Evolutionary conservation across 1,140 invertebrate genomes (phyloP).

Genomic region (Drosophila nigrodunni): DNA sequence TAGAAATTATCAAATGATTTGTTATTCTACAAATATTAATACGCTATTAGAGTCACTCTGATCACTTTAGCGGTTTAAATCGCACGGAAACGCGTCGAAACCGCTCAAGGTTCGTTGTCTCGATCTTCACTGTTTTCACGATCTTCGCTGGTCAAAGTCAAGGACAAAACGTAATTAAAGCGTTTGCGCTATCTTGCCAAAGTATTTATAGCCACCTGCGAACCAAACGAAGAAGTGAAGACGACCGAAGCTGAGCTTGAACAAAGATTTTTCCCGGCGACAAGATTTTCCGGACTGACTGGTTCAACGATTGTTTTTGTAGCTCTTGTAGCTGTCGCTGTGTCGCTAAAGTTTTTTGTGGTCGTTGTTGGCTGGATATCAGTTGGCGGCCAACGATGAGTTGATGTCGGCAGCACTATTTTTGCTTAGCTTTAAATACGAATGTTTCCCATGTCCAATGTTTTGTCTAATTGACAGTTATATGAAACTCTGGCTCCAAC

Average conservation of each 20-base stretch:
- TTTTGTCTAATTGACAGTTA: slow-evolving; percentile 75
- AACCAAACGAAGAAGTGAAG: slow-evolving; percentile 67
- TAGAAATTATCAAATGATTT: slow-evolving; percentile 12
- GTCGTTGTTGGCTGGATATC: slow-evolving; percentile 30
- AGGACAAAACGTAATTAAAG: slow-evolving; percentile 83
- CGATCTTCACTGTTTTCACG: slow-evolving; percentile 18
- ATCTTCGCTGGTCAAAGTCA: slow-evolving; percentile 66
- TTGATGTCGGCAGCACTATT: slow-evolving; percentile 20
- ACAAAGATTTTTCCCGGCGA: slow-evolving; percentile 70
- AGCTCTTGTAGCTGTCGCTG: slow-evolving; percentile 17
- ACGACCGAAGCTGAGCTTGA: slow-evolving; percentile 45
- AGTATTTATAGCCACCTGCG: slow-evolving; percentile 73
- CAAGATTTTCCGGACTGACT: slow-evolving; percentile 80
- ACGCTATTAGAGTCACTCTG: slow-evolving; percentile 41
- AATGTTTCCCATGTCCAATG: slow-evolving; percentile 75
- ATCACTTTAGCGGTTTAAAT: slow-evolving; percentile 39
- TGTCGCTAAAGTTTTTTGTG: slow-evolving; percentile 5
- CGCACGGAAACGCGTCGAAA: slow-evolving; percentile 52
- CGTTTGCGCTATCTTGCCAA: slow-evolving; percentile 73
- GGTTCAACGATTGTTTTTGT: slow-evolving; percentile 60
- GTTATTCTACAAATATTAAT: slow-evolving; percentile 30
- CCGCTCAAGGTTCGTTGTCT: slow-evolving; percentile 35
- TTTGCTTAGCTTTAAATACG: slow-evolving; percentile 10
- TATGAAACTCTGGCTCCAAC: slow-evolving; percentile 40
- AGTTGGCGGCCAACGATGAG: slow-evolving; percentile 39